Percentiles rank a stretch among this genome's conserved stretches.
These are phyloP conservation scores for Azemiops feae DNA, from an alignment of 2,113 vertebrate species.

Conservation along the genomic window DNA sequence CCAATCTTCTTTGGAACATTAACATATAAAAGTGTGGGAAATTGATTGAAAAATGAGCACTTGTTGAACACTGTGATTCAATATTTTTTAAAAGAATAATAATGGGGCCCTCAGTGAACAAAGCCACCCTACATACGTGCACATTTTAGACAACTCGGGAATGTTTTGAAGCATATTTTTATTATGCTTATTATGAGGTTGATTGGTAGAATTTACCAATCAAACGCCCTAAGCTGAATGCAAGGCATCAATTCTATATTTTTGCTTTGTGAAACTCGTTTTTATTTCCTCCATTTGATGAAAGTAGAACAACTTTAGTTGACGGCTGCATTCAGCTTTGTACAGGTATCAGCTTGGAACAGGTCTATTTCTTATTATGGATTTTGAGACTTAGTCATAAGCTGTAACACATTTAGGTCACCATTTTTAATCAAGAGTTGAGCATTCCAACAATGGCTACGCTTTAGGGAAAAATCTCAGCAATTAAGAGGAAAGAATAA, in stretches of 20 bases:
- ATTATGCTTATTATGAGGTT: neutral
- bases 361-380: neutral
- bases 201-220: neutral
- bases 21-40: neutral
- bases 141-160: neutral
- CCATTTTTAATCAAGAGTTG: neutral
- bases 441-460: slow-evolving; percentile 1
- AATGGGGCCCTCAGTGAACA: neutral
- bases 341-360: neutral
- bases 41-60: neutral
- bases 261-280: neutral
- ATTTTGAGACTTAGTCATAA: neutral
- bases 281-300: neutral
- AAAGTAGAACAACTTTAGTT: neutral
- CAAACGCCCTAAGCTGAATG: neutral
- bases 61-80: neutral
- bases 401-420: slow-evolving; percentile 3
- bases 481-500: slow-evolving; percentile 16
- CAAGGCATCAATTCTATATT: neutral
- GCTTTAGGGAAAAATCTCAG: neutral
- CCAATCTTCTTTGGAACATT: neutral
- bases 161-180: neutral
- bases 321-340: neutral
- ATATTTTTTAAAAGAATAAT: neutral
- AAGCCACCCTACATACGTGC: neutral